Conservation (phyloP, 2,888 invertebrate genomes). For the Synergus itoensis region DNA sequence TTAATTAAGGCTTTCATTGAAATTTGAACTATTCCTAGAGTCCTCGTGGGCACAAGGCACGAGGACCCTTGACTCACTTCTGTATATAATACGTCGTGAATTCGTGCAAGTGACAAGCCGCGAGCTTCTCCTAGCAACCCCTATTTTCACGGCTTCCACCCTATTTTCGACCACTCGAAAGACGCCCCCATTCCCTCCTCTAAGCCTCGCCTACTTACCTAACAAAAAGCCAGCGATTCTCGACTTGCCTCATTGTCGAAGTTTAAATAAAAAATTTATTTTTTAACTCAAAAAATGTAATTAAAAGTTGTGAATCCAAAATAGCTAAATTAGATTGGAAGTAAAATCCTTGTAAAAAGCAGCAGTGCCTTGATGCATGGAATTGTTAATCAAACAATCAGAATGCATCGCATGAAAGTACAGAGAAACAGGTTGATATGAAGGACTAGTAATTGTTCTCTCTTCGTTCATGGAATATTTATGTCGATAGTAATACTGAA, state of each 20-base stretch:
- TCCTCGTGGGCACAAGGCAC: conserved; percentile 40
- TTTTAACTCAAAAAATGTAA: not conserved
- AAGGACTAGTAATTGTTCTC: conserved; percentile 40
- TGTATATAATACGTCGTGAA: conserved; percentile 54
- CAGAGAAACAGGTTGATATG: conserved; percentile 10
- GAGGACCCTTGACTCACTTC: conserved; percentile 59
- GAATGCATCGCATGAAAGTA: not conserved
- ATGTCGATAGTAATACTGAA: conserved; percentile 37
- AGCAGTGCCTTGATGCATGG: not conserved
- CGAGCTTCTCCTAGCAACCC: conserved; percentile 46
- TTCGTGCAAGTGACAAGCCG: conserved; percentile 54
- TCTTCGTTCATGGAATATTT: conserved; percentile 51
- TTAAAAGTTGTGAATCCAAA: too few species aligned
- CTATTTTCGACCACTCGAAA: conserved; percentile 59
- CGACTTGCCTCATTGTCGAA: not conserved
- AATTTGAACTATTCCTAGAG: conserved; percentile 53
- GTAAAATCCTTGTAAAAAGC: not conserved
- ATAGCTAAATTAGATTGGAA: not conserved
- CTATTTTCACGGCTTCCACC: conserved; percentile 46
- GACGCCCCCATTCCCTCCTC: conserved; percentile 53
- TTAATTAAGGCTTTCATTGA: conserved; percentile 64
- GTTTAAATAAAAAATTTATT: not conserved
- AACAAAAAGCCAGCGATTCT: conserved; percentile 57
- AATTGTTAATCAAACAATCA: not conserved
- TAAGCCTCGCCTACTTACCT: not conserved